A percentile compares a stretch with the other conserved stretches of the same genome.
These are phyloP conservation scores for Crioceris asparagi DNA, from an alignment of 2,888 invertebrate species.

Conservation along the genomic window DNA sequence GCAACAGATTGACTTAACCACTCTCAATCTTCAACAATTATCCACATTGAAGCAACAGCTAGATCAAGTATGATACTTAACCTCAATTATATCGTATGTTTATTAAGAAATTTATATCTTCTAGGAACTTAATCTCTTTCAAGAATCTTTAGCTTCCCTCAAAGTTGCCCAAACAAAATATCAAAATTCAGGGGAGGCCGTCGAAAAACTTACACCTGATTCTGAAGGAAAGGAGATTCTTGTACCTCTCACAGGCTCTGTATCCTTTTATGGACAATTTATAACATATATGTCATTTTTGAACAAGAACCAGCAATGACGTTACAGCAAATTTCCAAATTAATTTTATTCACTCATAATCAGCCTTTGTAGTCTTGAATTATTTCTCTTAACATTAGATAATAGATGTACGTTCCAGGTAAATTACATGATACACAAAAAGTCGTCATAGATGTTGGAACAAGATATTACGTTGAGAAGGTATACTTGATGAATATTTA, in stretches of 20 bases:
- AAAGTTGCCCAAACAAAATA: slow-evolving; percentile 88
- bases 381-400: slow-evolving; percentile 17
- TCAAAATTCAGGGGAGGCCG: slow-evolving; percentile 73
- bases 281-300: not conserved
- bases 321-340: slow-evolving; percentile 8
- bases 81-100: not conserved
- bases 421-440: slow-evolving; percentile 71
- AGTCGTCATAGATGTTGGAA: slow-evolving; percentile 91
- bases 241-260: slow-evolving; percentile 89
- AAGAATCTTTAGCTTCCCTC: slow-evolving; percentile 79
- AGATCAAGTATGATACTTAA: slow-evolving; percentile 54
- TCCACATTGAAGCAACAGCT: slow-evolving; percentile 77
- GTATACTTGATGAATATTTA: too few species aligned
- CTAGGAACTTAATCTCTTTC: slow-evolving; percentile 77
- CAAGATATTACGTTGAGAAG: slow-evolving; percentile 94
- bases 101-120: slow-evolving; percentile 21
- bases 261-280: slow-evolving; percentile 44
- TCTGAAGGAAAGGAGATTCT: slow-evolving; percentile 75
- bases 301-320: slow-evolving; percentile 1
- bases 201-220: slow-evolving; percentile 67
- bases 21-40: slow-evolving; percentile 70
- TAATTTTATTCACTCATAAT: too few species aligned
- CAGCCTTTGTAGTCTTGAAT: slow-evolving; percentile 64
- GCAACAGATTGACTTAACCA: slow-evolving; percentile 72
- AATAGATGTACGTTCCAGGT: slow-evolving; percentile 89